Evolutionary conservation across 2,113 vertebrate genomes (phyloP), one percentile per base, ranked within the genome.

Genomic region (Pangasianodon hypophthalmus): DNA sequence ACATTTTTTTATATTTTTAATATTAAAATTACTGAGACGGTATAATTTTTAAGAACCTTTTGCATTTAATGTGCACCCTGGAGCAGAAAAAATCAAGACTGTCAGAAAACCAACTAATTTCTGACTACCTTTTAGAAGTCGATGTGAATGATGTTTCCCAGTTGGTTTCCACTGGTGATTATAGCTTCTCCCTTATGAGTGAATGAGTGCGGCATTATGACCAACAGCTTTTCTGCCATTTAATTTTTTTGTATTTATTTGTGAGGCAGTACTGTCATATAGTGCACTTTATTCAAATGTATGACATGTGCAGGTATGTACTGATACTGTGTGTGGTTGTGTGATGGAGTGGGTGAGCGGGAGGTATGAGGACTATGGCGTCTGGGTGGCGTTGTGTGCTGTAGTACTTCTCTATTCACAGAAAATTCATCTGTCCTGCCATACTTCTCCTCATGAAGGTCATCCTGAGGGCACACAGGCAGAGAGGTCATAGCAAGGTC

Each of bases 261-360:
- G n/a, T 19, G 1, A 56, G 52, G 56, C 56, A 46, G 10, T 14
- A 56, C 32, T 24, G 3, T 83, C 46, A 80, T 80, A 50, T n/a
- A 54, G 79, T 82, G 16, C 32, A 24, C 50, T n/a, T 50, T 52
- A 46, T 60, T 24, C 26, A 29, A 62, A 13, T 58, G 19, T 24
- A 41, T 58, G 54, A 58, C 16, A 26, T 67, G 71, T 87, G 75
- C 18, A 60, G 73, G 91, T 90, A 82, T 88, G 86, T 83, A 29
- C 83, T 84, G 82, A 62, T 62, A 46, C 84, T 91, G 84, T 88
- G 89, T 89, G 62, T 86, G 81, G 85, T 85, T 84, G 87, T 90
- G 58, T 91, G 88, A 92, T 92, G 58, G 62, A 91, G 90, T 91
- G 88, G 87, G 88, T 92, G 87, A 91, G 87, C 84, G 48, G 80